Evolutionary conservation across 2,888 invertebrate species (phyloP).

Genomic region (Lacanobia wlatinum): DNA sequence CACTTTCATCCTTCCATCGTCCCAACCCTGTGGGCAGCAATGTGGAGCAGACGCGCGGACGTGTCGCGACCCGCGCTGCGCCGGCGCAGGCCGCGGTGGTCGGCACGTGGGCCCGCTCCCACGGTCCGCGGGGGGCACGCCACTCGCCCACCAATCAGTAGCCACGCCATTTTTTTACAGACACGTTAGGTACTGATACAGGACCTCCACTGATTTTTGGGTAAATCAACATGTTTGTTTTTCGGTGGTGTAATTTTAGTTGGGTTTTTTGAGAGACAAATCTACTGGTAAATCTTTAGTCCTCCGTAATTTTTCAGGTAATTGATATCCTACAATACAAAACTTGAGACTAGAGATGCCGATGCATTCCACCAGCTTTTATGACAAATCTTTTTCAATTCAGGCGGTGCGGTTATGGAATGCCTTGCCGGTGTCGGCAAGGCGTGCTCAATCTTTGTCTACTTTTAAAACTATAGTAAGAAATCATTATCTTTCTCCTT

Average conservation of each 20-base stretch:
- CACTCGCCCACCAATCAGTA: conserved; percentile 60
- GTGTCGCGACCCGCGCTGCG: conserved; percentile 68
- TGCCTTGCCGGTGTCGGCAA: too few relatives aligned
- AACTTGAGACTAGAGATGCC: too few relatives aligned
- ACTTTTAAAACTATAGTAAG: too few relatives aligned
- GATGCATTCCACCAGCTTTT: too few relatives aligned
- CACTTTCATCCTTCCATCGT: conserved; percentile 25
- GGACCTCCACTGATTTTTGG: conserved; percentile 74
- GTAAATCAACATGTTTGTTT: conserved; percentile 56
- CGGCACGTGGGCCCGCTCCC: conserved; percentile 79
- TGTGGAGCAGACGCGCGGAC: conserved; percentile 70
- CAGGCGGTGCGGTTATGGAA: too few relatives aligned
- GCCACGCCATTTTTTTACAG: conserved; percentile 63
- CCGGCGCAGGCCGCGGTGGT: conserved; percentile 77
- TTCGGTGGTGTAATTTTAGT: conserved; percentile 10
- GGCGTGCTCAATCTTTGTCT: too few relatives aligned
- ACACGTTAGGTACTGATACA: conserved; percentile 39
- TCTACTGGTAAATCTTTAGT: not conserved
- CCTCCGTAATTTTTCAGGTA: not conserved
- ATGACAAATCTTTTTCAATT: too few relatives aligned
- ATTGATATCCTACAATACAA: too few relatives aligned
- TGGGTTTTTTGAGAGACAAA: not conserved
- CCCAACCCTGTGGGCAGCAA: conserved; percentile 49
- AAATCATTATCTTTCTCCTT: too few relatives aligned
- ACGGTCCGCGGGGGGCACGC: conserved; percentile 80